phyloP scores from a whole-genome alignment of 2,888 invertebrate genomes.

The Pantelozetes paolii region DNA sequence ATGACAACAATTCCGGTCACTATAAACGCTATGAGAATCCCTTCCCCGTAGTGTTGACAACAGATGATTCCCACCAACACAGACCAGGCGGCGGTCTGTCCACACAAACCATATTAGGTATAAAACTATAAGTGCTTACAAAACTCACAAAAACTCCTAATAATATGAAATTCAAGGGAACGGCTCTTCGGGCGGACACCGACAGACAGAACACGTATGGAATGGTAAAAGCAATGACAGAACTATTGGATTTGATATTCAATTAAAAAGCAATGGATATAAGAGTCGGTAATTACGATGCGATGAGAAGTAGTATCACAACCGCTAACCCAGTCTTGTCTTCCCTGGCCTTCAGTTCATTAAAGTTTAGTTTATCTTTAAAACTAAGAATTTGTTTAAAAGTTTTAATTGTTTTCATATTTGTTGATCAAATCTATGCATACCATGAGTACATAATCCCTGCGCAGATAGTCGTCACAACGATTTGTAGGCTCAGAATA shows the following conservation, averaged over 20 bases:
- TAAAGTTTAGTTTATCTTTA: background rate
- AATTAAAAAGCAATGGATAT: background rate
- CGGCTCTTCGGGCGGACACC: background rate
- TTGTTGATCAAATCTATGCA: background rate
- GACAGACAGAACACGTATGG: background rate
- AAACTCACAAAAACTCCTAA: background rate
- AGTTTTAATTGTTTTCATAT: background rate
- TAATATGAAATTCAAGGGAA: slow-evolving; percentile 4
- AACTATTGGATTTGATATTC: too few species aligned
- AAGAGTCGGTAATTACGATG: background rate
- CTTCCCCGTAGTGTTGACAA: background rate
- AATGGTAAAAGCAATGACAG: background rate
- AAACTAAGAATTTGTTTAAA: background rate
- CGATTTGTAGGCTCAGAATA: background rate
- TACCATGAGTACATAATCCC: background rate
- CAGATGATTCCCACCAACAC: background rate
- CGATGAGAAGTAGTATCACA: background rate
- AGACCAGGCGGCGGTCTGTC: background rate
- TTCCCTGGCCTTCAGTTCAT: background rate
- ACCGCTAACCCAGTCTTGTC: background rate
- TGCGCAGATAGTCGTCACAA: background rate
- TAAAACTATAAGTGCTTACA: background rate
- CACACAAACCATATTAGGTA: background rate
- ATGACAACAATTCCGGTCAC: too few species aligned
- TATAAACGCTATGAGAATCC: background rate